phyloP scores from a whole-genome alignment of 2,113 vertebrate genomes.

The Rhinopomastus cyanomelas region DNA sequence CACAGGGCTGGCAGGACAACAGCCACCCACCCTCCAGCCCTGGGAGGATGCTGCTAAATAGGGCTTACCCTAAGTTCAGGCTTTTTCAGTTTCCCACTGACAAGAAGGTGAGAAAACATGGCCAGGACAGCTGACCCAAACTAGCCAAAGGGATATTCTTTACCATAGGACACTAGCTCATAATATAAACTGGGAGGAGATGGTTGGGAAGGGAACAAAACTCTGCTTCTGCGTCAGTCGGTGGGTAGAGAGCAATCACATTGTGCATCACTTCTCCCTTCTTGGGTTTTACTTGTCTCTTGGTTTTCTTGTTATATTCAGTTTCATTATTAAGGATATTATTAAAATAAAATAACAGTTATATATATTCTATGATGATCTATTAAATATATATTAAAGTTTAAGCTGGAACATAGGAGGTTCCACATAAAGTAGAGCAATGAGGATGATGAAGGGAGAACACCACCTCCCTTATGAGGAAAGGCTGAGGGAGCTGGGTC shows the following conservation, averaged over 20 bases:
- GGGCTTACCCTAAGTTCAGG: not conserved
- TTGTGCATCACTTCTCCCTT: not conserved
- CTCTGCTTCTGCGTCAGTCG: not conserved
- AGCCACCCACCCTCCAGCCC: not conserved
- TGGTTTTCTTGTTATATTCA: not conserved
- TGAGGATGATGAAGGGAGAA: no score
- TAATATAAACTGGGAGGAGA: not conserved
- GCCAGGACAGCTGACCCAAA: not conserved
- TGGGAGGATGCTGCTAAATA: not conserved
- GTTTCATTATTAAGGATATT: not conserved
- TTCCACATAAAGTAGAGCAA: no score
- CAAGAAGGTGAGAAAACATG: not conserved
- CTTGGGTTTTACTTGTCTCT: not conserved
- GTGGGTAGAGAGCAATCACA: not conserved
- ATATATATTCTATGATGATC: not conserved
- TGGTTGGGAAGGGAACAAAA: not conserved
- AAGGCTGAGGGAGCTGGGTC: no score
- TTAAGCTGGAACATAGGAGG: no score
- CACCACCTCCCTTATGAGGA: no score
- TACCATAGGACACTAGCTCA: not conserved
- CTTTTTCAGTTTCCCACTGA: not conserved
- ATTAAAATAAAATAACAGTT: not conserved
- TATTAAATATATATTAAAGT: no score
- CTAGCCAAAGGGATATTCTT: not conserved
- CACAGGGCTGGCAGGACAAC: accelerated